Evolutionary conservation across 1,140 invertebrate genomes (phyloP).

Genomic region (Monochamus saltuarius): DNA sequence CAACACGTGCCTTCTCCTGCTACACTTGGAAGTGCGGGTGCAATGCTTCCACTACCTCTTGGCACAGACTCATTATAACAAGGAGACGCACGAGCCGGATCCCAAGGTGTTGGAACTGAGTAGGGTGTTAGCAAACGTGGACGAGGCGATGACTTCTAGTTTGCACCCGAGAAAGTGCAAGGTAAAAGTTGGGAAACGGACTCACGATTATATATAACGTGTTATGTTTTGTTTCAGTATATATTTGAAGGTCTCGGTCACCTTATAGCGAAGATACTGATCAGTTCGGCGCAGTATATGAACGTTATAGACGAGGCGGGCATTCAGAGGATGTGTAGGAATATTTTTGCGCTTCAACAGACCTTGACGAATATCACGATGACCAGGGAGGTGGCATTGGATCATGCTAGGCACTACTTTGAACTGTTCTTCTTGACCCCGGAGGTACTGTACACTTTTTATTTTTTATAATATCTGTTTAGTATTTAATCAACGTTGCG

Average conservation of each 20-base stretch:
- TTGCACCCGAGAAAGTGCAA: constrained; percentile 76
- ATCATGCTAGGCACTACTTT: constrained; percentile 86
- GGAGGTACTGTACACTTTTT: constrained; percentile 60
- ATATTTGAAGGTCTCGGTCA: constrained; percentile 93
- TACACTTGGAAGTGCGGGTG: constrained; percentile 90
- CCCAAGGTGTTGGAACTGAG: constrained; percentile 79
- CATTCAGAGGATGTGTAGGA: constrained; percentile 80
- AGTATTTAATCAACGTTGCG: too few relatives aligned
- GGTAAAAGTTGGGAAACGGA: constrained; percentile 37
- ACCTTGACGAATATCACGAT: constrained; percentile 83
- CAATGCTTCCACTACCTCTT: constrained; percentile 93
- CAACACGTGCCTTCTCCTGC: constrained; percentile 84
- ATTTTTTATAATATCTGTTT: too few relatives aligned
- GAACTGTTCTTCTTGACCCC: constrained; percentile 83
- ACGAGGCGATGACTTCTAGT: constrained; percentile 74
- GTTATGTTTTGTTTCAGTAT: constrained; percentile 68
- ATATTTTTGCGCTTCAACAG: constrained; percentile 85
- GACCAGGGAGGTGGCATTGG: constrained; percentile 79
- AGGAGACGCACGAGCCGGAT: constrained; percentile 74
- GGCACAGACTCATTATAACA: constrained; percentile 64
- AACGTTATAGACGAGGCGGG: constrained; percentile 78
- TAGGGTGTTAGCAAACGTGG: constrained; percentile 74
- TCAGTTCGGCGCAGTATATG: constrained; percentile 78
- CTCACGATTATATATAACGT: too few relatives aligned
- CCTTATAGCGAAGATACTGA: constrained; percentile 81